These are phyloP conservation scores for Circaetus gallicus DNA, from an alignment of 2,113 vertebrate species.

Conservation along the genomic window DNA sequence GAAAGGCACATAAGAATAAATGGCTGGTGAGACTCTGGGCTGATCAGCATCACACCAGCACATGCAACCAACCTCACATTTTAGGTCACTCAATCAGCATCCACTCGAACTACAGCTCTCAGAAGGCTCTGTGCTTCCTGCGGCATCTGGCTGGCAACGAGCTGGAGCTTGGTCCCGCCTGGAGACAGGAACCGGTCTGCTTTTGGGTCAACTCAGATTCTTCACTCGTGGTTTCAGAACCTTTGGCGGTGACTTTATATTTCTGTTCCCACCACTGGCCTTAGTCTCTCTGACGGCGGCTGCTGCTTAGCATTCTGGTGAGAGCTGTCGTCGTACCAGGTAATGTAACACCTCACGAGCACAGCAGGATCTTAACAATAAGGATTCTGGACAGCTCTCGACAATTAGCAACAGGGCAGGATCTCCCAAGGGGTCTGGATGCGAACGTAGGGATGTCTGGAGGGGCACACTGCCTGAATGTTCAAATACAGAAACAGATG, in stretches of 20 bases:
- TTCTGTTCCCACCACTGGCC: background rate
- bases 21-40: rapidly evolving
- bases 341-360: background rate
- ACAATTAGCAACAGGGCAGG: conserved; percentile 2
- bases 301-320: background rate
- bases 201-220: background rate
- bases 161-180: background rate
- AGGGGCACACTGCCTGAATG: background rate
- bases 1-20: background rate
- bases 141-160: background rate
- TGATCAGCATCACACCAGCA: background rate
- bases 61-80: background rate
- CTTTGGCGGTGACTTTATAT: background rate
- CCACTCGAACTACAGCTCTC: background rate
- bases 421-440: background rate
- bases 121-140: background rate
- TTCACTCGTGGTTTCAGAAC: background rate
- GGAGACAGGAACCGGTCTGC: background rate
- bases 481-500: conserved; percentile 36
- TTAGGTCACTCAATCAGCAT: background rate
- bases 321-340: background rate
- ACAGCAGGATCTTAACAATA: background rate
- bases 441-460: background rate
- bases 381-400: background rate
- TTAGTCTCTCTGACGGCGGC: rapidly evolving